Conservation (phyloP, 2,113 vertebrate species). For the Riparia riparia region DNA sequence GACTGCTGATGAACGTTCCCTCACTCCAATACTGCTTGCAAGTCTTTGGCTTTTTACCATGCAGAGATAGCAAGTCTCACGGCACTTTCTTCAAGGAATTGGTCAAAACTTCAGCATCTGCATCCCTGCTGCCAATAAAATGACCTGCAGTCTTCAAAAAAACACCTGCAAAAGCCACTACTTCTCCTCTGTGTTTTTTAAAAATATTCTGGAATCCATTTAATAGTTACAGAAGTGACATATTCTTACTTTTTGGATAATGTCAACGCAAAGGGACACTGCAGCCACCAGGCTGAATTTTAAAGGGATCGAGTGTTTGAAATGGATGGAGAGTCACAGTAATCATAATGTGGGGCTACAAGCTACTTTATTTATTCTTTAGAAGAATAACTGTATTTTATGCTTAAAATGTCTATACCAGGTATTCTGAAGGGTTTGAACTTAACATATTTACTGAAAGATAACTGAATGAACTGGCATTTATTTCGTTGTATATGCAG, state of each 20-base stretch:
- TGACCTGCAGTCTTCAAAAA: neutral
- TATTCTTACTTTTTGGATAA: neutral
- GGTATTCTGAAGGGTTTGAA: neutral
- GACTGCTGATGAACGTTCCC: neutral
- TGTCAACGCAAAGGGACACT: neutral
- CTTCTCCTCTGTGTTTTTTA: rapidly evolving
- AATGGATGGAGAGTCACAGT: neutral
- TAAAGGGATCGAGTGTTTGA: neutral
- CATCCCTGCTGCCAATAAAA: constrained; percentile 20
- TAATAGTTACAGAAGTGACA: neutral
- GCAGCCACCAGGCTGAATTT: neutral
- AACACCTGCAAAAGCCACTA: neutral
- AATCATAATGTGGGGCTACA: neutral
- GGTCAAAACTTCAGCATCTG: constrained; percentile 31
- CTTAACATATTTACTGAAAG: neutral
- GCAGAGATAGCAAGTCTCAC: constrained; percentile 6
- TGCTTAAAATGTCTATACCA: neutral
- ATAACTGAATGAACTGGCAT: neutral
- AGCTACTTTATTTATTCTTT: neutral
- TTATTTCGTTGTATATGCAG: neutral
- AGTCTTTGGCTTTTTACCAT: constrained; percentile 34
- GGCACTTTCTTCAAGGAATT: neutral
- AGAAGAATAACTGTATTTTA: neutral
- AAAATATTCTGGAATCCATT: neutral
- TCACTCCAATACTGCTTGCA: constrained; percentile 27